These are phyloP conservation scores for Ectemnius lituratus DNA, from an alignment of 2,888 invertebrate species.

Conservation along the genomic window DNA sequence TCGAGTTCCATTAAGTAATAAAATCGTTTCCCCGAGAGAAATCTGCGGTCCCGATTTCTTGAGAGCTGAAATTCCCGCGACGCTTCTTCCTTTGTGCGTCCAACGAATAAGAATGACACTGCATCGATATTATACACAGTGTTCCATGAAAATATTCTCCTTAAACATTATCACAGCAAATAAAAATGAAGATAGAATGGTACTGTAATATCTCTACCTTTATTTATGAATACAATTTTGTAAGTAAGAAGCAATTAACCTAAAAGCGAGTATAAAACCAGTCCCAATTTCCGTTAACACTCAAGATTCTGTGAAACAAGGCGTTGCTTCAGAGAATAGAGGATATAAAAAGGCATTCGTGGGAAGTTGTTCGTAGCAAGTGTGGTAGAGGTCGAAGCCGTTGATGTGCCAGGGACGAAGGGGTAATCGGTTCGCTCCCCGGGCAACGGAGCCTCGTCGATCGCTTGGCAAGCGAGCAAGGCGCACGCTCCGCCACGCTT, in stretches of 20 bases:
- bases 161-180: no score
- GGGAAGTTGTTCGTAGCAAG: conserved; percentile 37
- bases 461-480: conserved; percentile 58
- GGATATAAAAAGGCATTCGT: conserved; percentile 36
- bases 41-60: background rate
- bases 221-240: no score
- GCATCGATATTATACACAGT: no score
- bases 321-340: conserved; percentile 6
- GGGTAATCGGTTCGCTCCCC: conserved; percentile 68
- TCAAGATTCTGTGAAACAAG: no score
- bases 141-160: no score
- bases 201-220: no score
- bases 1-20: conserved; percentile 12
- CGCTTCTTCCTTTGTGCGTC: conserved; percentile 1
- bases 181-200: no score
- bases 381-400: conserved; percentile 58
- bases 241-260: no score
- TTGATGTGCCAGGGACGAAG: conserved; percentile 68
- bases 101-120: no score
- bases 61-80: conserved; percentile 1
- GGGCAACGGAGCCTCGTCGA: conserved; percentile 62
- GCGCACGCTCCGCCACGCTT: conserved; percentile 73
- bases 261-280: no score
- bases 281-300: no score
- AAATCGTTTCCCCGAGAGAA: conserved; percentile 20